Evolutionary conservation across 2,113 vertebrate genomes (phyloP), one percentile per base, ranked within the genome.

Genomic region (Sinocyclocheilus maitianheensis): DNA sequence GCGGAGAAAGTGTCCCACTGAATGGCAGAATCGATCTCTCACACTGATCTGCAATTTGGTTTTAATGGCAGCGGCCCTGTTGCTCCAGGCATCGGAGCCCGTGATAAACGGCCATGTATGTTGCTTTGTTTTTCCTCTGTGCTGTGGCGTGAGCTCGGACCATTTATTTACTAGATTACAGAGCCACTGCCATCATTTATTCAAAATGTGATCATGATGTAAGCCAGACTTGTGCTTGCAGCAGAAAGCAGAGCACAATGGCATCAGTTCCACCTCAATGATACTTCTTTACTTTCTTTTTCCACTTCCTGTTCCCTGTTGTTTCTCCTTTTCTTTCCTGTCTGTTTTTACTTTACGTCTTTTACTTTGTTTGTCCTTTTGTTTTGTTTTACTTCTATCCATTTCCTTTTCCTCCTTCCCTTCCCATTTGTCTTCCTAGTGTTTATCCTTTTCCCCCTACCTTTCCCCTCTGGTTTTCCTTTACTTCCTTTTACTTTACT

Each of bases 11-110:
- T 16, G 51, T 74, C 46, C 48, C 30, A 58, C 26, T 51, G 48
- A 72, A 83, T 83, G 65, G 48, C 67, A 51, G 69, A 43, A 14
- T 83, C 48, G 18, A 83, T 72, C 81, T 55, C 81, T 10, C 65
- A 58, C 10, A 30, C 26, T 72, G 48, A 83, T 83, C 81, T 55
- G 48, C 51, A 18, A 11, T 84, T 84, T 74, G 48, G 24, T 74
- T 83, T 55, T 74, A 82, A 69, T 82, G 63, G 65, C 62, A 51
- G 60, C 14, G 3, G 63, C 30, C n/a, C 43, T 82, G 62, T 51
- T 14, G 40, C 80, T 34, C 16, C 24, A 43, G 2, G 62, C 46
- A 13, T 34, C 4, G 22, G 14, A 60, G 48, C 40, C 34, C 3
- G 7, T 43, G 55, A 40, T 63, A 20, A 67, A 81, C 58, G 9